A percentile compares a stretch with the other conserved stretches of the same genome.
Evolutionary conservation across 2,113 vertebrate genomes (phyloP).

Genomic region (Mustela lutreola): DNA sequence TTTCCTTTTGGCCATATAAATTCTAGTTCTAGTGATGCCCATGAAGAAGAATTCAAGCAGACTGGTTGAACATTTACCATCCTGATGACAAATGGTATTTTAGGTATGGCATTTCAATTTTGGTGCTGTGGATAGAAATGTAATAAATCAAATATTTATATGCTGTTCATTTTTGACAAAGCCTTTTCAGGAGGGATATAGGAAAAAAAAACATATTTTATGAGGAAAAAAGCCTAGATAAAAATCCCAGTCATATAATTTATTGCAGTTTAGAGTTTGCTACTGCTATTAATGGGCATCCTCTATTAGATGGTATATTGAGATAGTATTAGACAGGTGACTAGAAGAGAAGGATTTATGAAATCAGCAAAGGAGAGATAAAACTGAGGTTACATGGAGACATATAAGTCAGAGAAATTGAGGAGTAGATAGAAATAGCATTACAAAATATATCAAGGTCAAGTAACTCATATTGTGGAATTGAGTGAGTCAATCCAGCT

Average conservation of each 20-base stretch:
- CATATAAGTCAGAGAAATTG: slow-evolving; percentile 76
- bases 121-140: slow-evolving; percentile 9
- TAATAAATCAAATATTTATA: slow-evolving; percentile 83
- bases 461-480: slow-evolving; percentile 60
- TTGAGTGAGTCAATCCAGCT: slow-evolving; percentile 55
- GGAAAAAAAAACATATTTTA: slow-evolving; percentile 71
- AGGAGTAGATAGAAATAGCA: slow-evolving; percentile 70
- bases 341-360: slow-evolving; percentile 78
- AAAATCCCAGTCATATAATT: slow-evolving; percentile 77
- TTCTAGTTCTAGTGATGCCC: background rate
- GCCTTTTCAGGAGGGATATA: slow-evolving; percentile 67
- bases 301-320: slow-evolving; percentile 73
- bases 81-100: slow-evolving; percentile 70
- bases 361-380: slow-evolving; percentile 70
- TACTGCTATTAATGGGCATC: slow-evolving; percentile 71
- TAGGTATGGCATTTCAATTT: slow-evolving; percentile 74
- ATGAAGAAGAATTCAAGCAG: slow-evolving; percentile 57
- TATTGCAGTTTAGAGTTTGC: slow-evolving; percentile 74
- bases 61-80: slow-evolving; percentile 53
- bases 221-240: slow-evolving; percentile 59
- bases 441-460: slow-evolving; percentile 81
- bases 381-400: slow-evolving; percentile 72
- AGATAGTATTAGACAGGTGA: slow-evolving; percentile 73
- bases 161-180: slow-evolving; percentile 71
- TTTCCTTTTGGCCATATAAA: slow-evolving; percentile 20